These are phyloP conservation scores for Brachypteracias leptosomus DNA, from an alignment of 2,113 vertebrate genomes.

Conservation along the genomic window DNA sequence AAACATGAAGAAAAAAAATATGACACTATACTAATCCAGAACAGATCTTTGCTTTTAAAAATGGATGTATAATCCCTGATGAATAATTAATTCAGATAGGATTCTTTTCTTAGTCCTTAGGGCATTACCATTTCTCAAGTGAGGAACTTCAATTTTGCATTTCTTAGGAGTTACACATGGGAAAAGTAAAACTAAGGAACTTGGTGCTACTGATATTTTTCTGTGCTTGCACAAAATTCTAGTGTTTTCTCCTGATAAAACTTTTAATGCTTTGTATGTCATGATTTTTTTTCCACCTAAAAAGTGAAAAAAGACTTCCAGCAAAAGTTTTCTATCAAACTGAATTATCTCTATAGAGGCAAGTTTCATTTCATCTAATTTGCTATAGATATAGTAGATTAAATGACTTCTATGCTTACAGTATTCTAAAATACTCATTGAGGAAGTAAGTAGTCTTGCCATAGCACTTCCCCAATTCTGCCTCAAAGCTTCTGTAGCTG, in stretches of 20 bases:
- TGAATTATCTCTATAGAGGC: background rate
- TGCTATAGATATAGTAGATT: background rate
- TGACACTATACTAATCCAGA: background rate
- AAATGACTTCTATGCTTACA: background rate
- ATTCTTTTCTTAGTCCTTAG: background rate
- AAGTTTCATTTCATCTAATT: background rate
- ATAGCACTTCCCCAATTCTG: background rate
- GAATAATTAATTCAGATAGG: conserved; percentile 4
- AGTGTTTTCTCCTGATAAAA: background rate
- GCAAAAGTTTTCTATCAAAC: background rate
- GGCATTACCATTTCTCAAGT: background rate
- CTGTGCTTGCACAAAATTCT: background rate
- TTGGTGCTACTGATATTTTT: background rate
- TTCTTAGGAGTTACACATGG: background rate
- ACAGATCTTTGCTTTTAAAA: background rate
- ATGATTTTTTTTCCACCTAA: background rate
- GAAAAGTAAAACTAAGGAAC: background rate
- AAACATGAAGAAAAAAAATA: background rate
- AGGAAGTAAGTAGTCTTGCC: background rate
- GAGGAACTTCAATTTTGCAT: background rate
- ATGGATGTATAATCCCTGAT: background rate
- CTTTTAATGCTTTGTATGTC: background rate
- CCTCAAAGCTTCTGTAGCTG: background rate
- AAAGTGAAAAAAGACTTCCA: background rate
- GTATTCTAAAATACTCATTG: background rate